These are phyloP conservation scores for Hirudinaria manillensis DNA, from an alignment of 2,888 invertebrate genomes.

Conservation along the genomic window DNA sequence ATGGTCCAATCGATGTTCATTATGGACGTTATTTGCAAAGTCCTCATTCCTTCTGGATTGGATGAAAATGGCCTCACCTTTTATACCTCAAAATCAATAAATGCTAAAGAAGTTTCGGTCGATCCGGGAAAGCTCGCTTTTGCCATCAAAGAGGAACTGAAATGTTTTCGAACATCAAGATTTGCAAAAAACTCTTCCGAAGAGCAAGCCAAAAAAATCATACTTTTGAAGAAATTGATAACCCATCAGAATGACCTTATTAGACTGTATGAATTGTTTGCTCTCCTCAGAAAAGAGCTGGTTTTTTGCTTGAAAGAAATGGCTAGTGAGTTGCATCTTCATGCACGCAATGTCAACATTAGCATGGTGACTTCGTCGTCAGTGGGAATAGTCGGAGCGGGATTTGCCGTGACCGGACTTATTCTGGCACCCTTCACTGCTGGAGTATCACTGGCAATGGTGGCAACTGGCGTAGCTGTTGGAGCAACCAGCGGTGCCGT, in stretches of 20 bases:
- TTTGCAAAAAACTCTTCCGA: background rate
- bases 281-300: background rate
- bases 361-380: constrained; percentile 15
- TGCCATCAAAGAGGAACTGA: constrained; percentile 4
- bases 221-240: background rate
- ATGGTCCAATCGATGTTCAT: background rate
- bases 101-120: constrained; percentile 10
- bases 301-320: background rate
- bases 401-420: background rate
- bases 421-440: constrained; percentile 15
- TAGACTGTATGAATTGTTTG: background rate
- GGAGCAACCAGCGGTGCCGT: constrained; percentile 15
- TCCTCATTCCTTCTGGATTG: background rate
- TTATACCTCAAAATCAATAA: background rate
- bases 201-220: background rate
- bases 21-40: background rate
- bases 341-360: constrained; percentile 3
- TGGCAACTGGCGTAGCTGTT: constrained; percentile 6
- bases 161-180: background rate
- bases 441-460: background rate
- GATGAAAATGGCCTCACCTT: constrained; percentile 7
- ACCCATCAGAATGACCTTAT: background rate
- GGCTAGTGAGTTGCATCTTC: background rate
- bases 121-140: background rate
- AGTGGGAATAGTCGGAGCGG: background rate